These are phyloP conservation scores for Dicyema japonicum DNA, from an alignment of 1,140 invertebrate genomes.

Conservation along the genomic window DNA sequence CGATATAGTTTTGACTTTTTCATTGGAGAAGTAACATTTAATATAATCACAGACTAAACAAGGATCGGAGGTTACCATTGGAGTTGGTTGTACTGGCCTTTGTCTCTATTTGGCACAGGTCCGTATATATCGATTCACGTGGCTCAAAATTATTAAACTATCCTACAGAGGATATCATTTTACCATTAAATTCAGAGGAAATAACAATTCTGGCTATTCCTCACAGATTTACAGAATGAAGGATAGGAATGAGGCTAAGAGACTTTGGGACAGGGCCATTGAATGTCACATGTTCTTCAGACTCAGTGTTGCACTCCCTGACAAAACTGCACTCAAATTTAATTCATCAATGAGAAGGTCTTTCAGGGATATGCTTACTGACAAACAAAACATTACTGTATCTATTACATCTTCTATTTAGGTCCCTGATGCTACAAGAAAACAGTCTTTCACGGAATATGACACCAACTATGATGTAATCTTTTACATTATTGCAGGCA, in stretches of 20 bases:
- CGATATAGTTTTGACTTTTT: too few relatives aligned
- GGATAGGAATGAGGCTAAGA: not conserved
- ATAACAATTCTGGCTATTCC: not conserved
- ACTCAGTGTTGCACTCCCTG: too few relatives aligned
- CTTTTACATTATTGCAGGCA: too few relatives aligned
- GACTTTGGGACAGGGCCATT: not conserved
- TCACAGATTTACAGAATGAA: not conserved
- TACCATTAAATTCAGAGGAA: constrained; percentile 1
- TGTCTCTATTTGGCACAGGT: not conserved
- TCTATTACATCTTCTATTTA: too few relatives aligned
- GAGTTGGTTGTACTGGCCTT: constrained; percentile 1
- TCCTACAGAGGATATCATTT: not conserved
- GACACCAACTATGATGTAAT: too few relatives aligned
- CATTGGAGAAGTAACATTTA: too few relatives aligned
- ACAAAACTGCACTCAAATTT: too few relatives aligned
- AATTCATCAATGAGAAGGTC: too few relatives aligned
- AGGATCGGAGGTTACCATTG: constrained; percentile 1
- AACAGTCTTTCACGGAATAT: too few relatives aligned
- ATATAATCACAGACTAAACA: not conserved
- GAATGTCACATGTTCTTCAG: constrained; percentile 3
- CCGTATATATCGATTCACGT: constrained; percentile 1
- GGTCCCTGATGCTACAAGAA: too few relatives aligned
- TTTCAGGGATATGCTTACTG: too few relatives aligned
- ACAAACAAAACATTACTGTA: too few relatives aligned
- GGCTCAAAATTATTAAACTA: constrained; percentile 1